A percentile compares a stretch with the other conserved stretches of the same genome.
Conservation (phyloP, 2,888 invertebrate species). For the Trichopoda pennipes region DNA sequence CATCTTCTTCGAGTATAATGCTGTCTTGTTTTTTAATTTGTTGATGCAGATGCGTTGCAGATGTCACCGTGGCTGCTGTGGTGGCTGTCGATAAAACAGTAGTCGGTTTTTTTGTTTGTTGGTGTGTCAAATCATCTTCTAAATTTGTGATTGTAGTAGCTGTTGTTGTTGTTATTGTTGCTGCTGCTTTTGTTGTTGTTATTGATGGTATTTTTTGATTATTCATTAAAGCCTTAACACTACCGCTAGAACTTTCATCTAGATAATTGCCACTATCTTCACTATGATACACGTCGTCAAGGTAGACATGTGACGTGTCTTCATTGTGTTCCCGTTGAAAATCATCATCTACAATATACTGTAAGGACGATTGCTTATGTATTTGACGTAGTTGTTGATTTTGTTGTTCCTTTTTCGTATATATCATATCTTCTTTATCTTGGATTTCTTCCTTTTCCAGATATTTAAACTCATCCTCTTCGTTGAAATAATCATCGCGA, state of each 20-base stretch:
- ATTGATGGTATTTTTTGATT: conserved; percentile 23
- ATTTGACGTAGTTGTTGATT: conserved; percentile 67
- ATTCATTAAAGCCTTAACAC: conserved; percentile 69
- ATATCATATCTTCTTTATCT: conserved; percentile 21
- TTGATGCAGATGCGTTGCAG: conserved; percentile 64
- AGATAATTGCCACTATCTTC: conserved; percentile 79
- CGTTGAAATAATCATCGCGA: conserved; percentile 80
- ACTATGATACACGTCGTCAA: conserved; percentile 77
- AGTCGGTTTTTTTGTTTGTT: not conserved
- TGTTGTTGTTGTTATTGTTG: too few species aligned
- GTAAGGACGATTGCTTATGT: conserved; percentile 55
- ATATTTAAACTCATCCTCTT: conserved; percentile 81
- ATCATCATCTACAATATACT: conserved; percentile 69
- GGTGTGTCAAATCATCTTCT: not conserved
- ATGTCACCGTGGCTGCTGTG: conserved; percentile 25
- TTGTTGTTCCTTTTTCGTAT: conserved; percentile 6
- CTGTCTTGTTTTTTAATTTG: conserved; percentile 78
- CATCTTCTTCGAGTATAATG: conserved; percentile 76
- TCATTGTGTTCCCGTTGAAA: conserved; percentile 68
- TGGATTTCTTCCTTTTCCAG: conserved; percentile 77
- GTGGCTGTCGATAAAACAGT: conserved; percentile 10
- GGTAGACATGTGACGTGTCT: conserved; percentile 74
- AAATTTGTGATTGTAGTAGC: not conserved
- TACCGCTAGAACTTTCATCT: conserved; percentile 77
- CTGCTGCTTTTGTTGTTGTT: too few species aligned